Evolutionary conservation across 92 coral and sea anemone species (phyloP), one percentile per base, ranked within the genome.

Genomic region (Anthopleura xanthogrammica): DNA sequence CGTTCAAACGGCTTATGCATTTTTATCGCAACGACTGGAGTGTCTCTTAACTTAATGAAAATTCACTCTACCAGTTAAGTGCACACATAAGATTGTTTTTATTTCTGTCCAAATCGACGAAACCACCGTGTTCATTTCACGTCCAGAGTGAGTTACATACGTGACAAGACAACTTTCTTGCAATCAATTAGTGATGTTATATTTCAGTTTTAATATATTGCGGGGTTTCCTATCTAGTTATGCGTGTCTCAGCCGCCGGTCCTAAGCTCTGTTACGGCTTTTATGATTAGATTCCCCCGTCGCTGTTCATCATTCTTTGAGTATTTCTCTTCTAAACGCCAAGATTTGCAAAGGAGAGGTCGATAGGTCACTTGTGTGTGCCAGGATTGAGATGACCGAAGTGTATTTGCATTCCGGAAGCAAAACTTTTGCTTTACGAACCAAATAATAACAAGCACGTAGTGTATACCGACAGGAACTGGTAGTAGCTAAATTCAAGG

Each of bases 351-450:
- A 85, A 93, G 85, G 82, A 76, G 82, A 58, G 97, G 97, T 91
- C 97, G 97, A 92, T 81, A 88, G 95, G 95, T 93, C 97, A 93
- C 48, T 52, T 66, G 12, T 93, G 92, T 93, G 90, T 93, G 89
- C 92, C 88, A 84, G 62, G 76, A 43, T 76, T 73, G 89, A 82
- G 88, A 82, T 83, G 89, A 85, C 77, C 90, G 58, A 80, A 79
- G 58, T 82, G 85, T 86, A 83, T 91, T 91, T 87, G 94, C 93
- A 86, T 80, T 89, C 97, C 97, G 97, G 97, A 93, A 93, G 92
- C 89, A 65, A 82, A 92, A 76, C 75, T 83, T 83, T 83, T 79
- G 77, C 82, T 20, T 20, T 71, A 46, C 52, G 70, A 62, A 73
- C 77, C 7, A 70, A 73, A 73, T 73, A 82, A 19, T 23, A 16